These are phyloP conservation scores for Leptogaster cylindrica DNA, from an alignment of 2,888 invertebrate genomes.

Conservation along the genomic window DNA sequence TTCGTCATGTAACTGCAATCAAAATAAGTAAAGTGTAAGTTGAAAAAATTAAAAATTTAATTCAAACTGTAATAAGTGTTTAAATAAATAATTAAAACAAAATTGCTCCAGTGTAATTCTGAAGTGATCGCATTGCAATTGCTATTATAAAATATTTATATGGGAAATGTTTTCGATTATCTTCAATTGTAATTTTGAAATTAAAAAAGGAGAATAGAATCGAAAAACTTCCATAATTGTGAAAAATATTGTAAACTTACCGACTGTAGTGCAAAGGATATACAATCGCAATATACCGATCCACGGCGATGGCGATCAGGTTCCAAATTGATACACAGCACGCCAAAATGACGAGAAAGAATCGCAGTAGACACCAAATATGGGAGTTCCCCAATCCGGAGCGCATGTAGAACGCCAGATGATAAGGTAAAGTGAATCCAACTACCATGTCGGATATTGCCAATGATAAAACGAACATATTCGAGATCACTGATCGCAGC, in stretches of 20 bases:
- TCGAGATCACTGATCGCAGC: conserved; percentile 74
- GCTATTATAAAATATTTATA: not conserved
- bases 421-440: conserved; percentile 78
- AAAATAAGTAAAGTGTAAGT: not conserved
- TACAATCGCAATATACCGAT: conserved; percentile 80
- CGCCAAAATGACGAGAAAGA: conserved; percentile 76
- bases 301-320: conserved; percentile 78
- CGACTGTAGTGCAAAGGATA: conserved; percentile 79
- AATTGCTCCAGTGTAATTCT: not conserved
- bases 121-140: not conserved
- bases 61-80: too few species aligned
- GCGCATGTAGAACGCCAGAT: conserved; percentile 75
- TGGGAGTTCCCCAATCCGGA: conserved; percentile 68
- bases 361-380: conserved; percentile 72
- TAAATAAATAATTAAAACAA: too few species aligned
- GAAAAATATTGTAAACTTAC: conserved; percentile 49
- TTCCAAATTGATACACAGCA: conserved; percentile 82
- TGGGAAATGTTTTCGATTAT: not conserved
- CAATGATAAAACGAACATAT: conserved; percentile 79
- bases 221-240: not conserved
- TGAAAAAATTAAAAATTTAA: too few species aligned
- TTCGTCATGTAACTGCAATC: conserved; percentile 70
- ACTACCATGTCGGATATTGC: conserved; percentile 81
- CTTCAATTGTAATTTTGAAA: not conserved
- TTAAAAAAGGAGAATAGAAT: not conserved